Percentiles rank a stretch among this genome's conserved stretches.
These are phyloP conservation scores for Dasyornis broadbenti DNA, from an alignment of 2,113 vertebrate species.

Conservation along the genomic window DNA sequence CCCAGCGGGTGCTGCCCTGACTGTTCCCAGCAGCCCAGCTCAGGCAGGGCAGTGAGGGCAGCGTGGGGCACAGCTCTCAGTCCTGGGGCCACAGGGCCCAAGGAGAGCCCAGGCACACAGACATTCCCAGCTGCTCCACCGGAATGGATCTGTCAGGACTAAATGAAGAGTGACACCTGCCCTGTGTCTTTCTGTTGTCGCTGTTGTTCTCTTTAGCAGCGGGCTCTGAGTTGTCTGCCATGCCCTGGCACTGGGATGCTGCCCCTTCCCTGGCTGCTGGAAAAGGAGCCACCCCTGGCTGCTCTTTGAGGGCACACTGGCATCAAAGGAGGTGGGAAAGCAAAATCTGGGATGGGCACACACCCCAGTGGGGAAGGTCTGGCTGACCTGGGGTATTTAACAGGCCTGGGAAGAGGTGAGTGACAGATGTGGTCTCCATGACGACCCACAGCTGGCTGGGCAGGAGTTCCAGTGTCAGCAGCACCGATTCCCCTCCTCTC, in stretches of 20 bases:
- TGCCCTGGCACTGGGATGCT: neutral
- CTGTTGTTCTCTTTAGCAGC: neutral
- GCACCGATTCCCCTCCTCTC: neutral
- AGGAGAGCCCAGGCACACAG: neutral
- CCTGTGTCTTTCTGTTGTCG: neutral
- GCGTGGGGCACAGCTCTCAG: neutral
- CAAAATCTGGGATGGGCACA: neutral
- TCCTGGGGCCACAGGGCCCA: neutral
- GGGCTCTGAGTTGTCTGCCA: neutral
- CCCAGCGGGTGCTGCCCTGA: neutral
- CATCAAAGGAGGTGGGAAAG: neutral
- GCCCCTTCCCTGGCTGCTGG: neutral
- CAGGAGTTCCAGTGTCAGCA: slow-evolving; percentile 16
- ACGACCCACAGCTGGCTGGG: slow-evolving; percentile 43
- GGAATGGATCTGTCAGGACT: neutral
- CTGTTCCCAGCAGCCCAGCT: neutral
- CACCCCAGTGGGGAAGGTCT: neutral
- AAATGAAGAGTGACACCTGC: neutral
- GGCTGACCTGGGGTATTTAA: neutral
- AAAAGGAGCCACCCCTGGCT: neutral
- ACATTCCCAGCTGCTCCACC: neutral
- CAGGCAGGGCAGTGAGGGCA: neutral
- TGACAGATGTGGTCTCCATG: slow-evolving; percentile 45
- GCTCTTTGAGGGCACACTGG: neutral
- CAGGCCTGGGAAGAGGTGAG: neutral